These are phyloP conservation scores for Latrodectus geometricus DNA, from an alignment of 1,140 invertebrate genomes.

Conservation along the genomic window DNA sequence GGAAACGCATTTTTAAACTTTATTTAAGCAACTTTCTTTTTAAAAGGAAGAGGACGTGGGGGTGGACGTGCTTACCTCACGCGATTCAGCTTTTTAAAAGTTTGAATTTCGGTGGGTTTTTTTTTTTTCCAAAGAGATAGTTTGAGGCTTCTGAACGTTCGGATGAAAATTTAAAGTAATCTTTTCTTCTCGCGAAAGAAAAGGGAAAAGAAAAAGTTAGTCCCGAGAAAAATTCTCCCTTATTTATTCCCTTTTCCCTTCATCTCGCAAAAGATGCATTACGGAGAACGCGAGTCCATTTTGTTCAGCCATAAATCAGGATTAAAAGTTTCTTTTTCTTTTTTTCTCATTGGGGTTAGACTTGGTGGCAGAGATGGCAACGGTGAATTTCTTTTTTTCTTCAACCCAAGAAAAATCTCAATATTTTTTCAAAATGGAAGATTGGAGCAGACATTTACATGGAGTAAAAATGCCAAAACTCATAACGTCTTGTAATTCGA, in stretches of 20 bases:
- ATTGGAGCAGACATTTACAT: background rate
- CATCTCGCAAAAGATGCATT: background rate
- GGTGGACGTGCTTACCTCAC: background rate
- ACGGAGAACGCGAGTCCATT: conserved; percentile 11
- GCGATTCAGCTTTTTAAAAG: background rate
- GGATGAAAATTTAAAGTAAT: background rate
- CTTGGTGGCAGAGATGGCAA: too few species aligned
- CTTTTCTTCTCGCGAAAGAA: background rate
- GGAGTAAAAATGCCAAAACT: background rate
- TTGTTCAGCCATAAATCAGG: conserved; percentile 36
- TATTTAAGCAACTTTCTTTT: background rate
- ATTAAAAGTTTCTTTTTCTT: conserved; percentile 2
- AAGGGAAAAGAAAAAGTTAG: background rate
- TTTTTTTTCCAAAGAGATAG: background rate
- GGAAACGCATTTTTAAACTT: background rate
- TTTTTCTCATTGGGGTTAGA: too few species aligned
- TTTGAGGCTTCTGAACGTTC: background rate
- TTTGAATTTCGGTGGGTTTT: background rate
- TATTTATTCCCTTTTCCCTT: background rate
- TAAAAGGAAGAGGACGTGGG: background rate
- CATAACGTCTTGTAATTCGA: background rate
- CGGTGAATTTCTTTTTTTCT: too few species aligned
- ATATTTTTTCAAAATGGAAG: background rate
- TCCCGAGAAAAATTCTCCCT: background rate
- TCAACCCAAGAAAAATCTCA: background rate